phyloP scores from a whole-genome alignment of 2,797 vertebrate species.

The Danio choprae region DNA sequence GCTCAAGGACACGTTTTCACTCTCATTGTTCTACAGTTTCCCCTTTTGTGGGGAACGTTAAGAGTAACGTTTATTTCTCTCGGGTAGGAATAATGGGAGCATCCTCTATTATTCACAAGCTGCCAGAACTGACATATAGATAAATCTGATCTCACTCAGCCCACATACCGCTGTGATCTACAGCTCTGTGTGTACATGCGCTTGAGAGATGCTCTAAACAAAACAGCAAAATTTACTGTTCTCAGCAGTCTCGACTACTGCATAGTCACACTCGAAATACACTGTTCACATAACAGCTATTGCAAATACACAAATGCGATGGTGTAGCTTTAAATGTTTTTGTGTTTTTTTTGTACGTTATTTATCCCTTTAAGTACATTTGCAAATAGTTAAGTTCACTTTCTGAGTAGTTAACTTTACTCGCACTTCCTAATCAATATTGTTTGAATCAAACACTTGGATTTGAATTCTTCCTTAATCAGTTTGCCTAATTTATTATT shows the following conservation, averaged over 20 bases:
- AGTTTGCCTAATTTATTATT: neutral
- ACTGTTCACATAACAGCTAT: neutral
- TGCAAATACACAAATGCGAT: neutral
- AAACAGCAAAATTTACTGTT: constrained; percentile 3
- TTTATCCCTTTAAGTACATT: neutral
- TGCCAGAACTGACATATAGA: constrained; percentile 23
- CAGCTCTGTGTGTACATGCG: constrained; percentile 38
- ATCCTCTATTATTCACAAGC: constrained; percentile 47
- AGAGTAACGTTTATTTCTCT: constrained; percentile 27
- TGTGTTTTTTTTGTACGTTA: neutral
- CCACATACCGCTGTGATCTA: constrained; percentile 23
- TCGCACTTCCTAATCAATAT: neutral
- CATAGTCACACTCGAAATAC: neutral
- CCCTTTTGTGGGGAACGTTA: neutral
- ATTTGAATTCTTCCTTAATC: too few species aligned
- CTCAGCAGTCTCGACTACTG: neutral
- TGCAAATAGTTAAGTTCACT: neutral
- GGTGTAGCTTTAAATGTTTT: neutral
- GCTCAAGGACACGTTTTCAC: constrained; percentile 39
- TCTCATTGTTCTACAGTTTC: constrained; percentile 8
- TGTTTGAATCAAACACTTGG: neutral
- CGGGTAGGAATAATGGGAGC: constrained; percentile 10
- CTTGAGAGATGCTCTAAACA: constrained; percentile 17
- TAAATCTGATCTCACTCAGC: constrained; percentile 41
- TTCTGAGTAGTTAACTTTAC: neutral